Base-by-base conservation (phyloP, 2,888 invertebrate genomes). In the Tridacna crocea region DNA sequence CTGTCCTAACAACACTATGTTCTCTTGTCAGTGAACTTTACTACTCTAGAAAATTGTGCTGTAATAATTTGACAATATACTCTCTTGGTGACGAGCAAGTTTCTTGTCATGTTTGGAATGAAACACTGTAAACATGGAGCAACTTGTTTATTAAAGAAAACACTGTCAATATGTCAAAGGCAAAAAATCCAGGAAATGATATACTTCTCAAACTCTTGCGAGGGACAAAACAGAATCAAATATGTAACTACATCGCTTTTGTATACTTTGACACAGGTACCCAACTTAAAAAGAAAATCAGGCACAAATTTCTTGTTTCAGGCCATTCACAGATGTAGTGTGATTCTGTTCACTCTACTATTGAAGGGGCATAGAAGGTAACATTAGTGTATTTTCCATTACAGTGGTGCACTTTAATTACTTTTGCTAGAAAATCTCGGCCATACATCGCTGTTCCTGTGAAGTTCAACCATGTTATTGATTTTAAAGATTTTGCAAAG, bases 261-360 rank as follows among this genome's bases (percentile, higher is more conserved):
- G 15, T 80, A 76, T 46, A 19, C 68, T 0, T 51, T 83, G 1
- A 2, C n/a, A 22, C 17, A 72, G 15, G 27, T 47, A 15, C 15
- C 13, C 3, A 55, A 68, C 22, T 22, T 79, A 17, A 48, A 17
- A 48, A 80, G 47, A 60, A 26, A 12, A 74, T 83, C 36, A 70
- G 72, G 24, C 83, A 80, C 3, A 81, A 81, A 60, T 83, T 86
- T 46, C 55, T 85, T 10, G 76, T 81, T 26, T 36, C 70, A 8
- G 83, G 79, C 11, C 83, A 86, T 75, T 77, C 84, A 26, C 66
- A 86, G 24, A 86, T 84, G 80, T 82, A 86, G 70, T 77, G 79
- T 70, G 75, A 83, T 46, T 83, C 79, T 15, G 79, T 83, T n/a
- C 83, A 85, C 68, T 70, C 83, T 10, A 65, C 77, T 0, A 85